phyloP scores from a whole-genome alignment of 2,797 vertebrate species.

The Hippocampus kuda region DNA sequence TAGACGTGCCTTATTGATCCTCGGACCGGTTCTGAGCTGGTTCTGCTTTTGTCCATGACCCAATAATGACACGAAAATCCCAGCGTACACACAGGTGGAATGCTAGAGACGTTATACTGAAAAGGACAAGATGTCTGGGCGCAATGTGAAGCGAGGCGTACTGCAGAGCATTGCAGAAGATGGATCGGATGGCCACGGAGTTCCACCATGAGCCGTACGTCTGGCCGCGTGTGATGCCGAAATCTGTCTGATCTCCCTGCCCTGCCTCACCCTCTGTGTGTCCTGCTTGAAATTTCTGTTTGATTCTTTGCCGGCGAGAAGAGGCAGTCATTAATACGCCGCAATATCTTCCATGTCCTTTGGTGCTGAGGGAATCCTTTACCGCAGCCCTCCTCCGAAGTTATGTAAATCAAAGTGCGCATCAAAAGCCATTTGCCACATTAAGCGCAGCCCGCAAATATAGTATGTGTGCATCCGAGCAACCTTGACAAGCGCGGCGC shows the following conservation, averaged over 20 bases:
- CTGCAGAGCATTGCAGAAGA: slow-evolving; percentile 20
- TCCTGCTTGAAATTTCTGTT: slow-evolving; percentile 68
- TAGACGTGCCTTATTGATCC: slow-evolving; percentile 54
- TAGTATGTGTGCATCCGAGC: slow-evolving; percentile 57
- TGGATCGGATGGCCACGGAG: slow-evolving; percentile 43
- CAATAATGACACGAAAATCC: slow-evolving; percentile 24
- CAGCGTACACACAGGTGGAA: background rate
- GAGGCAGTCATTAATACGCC: slow-evolving; percentile 61
- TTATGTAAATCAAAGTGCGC: slow-evolving; percentile 66
- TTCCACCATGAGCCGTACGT: slow-evolving; percentile 44
- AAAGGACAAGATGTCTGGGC: slow-evolving; percentile 18
- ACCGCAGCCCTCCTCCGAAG: slow-evolving; percentile 58
- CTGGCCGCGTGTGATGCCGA: slow-evolving; percentile 52
- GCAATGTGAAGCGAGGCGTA: slow-evolving; percentile 19
- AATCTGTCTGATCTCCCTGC: slow-evolving; percentile 61
- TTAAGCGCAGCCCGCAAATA: slow-evolving; percentile 58
- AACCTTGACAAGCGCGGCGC: slow-evolving; percentile 60
- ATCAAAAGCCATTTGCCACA: slow-evolving; percentile 66
- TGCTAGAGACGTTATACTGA: slow-evolving; percentile 27
- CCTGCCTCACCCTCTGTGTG: slow-evolving; percentile 52
- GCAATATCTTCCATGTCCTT: slow-evolving; percentile 59
- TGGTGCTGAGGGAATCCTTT: slow-evolving; percentile 61
- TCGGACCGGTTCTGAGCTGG: slow-evolving; percentile 35
- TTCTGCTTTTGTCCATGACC: slow-evolving; percentile 29
- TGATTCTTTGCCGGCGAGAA: slow-evolving; percentile 58